A percentile compares a stretch with the other conserved stretches of the same genome.
These are phyloP conservation scores for Zhuqinia jingwanae DNA, from an alignment of 2,888 invertebrate species.

Conservation along the genomic window DNA sequence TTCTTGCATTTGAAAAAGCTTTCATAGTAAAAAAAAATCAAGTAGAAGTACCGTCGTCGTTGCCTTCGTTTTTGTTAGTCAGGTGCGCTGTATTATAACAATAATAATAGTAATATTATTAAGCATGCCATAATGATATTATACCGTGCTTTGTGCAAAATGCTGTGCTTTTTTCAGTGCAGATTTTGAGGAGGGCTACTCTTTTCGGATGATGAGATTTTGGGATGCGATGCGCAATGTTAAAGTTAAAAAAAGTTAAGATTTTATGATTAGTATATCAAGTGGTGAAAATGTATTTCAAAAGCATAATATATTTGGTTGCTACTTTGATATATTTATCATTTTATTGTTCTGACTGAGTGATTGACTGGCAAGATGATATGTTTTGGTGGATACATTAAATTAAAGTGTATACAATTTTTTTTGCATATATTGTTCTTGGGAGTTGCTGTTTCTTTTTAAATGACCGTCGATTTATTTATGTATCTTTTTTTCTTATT, in stretches of 20 bases:
- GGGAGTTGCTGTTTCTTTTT: no score
- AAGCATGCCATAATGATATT: slow-evolving; percentile 42
- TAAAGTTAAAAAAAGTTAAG: slow-evolving; percentile 18
- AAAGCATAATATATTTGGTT: no score
- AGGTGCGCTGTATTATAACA: slow-evolving; percentile 36
- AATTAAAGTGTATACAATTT: no score
- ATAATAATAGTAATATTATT: not conserved
- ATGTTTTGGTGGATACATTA: no score
- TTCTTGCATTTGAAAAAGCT: slow-evolving; percentile 39
- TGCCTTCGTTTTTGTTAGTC: not conserved
- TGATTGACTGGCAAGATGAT: no score
- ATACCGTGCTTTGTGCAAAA: slow-evolving; percentile 21
- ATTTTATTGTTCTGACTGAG: no score
- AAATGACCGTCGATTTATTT: no score
- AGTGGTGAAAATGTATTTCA: no score
- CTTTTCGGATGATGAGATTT: slow-evolving; percentile 46
- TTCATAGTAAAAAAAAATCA: not conserved
- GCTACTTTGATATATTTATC: no score
- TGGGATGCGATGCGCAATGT: slow-evolving; percentile 21
- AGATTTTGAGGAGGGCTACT: not conserved
- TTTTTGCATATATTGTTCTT: no score
- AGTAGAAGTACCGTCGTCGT: not conserved
- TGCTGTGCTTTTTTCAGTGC: not conserved
- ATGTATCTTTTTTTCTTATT: no score
- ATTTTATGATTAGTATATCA: not conserved